Base-by-base conservation (phyloP, 2,888 invertebrate species). In the Drosophila mettleri region DNA sequence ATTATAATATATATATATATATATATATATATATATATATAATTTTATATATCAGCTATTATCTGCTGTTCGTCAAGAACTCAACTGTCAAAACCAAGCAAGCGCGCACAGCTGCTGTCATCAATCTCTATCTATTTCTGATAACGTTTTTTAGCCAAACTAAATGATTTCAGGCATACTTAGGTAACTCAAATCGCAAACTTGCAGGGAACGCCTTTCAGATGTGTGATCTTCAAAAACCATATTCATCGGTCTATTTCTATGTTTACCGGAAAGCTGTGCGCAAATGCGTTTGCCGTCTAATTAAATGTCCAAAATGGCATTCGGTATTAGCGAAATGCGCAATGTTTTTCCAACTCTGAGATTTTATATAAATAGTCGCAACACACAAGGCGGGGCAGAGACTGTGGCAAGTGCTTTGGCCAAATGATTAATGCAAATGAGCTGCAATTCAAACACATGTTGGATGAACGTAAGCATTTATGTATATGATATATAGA, bases 361-460 rank as follows among this genome's bases (percentile, higher is more conserved):
- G 36, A 60, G 1, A 29, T 5, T 36, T 31, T 45, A 52, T 58
- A 62, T 41, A 82, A 82, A 80, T 85, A 82, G 53, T 38, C 59
- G 43, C 62, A 75, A 74, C 67, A 45, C 18, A 7, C 18, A 22
- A 9, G 48, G 38, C 1, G 16, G 51, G 39, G 38, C 54, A 39
- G 39, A 38, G 68, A 29, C 41, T 64, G 48, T 46, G 57, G 43
- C 63, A 59, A 61, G 55, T 61, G 49, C 48, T 55, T 20, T 62
- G 41, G 10, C 61, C 69, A 61, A 65, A 69, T 60, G 68, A 78
- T 78, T 68, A 69, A 73, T 49, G 64, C 62, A 58, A 68, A 61
- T 49, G 66, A 53, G 69, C 67, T 72, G 86, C 71, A 76, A 81
- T 82, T 69, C 85, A 87, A 84, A 84, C 83, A 84, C 83, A 84